Evolutionary conservation across 1,140 invertebrate species (phyloP).

Genomic region (Orius insidiosus): DNA sequence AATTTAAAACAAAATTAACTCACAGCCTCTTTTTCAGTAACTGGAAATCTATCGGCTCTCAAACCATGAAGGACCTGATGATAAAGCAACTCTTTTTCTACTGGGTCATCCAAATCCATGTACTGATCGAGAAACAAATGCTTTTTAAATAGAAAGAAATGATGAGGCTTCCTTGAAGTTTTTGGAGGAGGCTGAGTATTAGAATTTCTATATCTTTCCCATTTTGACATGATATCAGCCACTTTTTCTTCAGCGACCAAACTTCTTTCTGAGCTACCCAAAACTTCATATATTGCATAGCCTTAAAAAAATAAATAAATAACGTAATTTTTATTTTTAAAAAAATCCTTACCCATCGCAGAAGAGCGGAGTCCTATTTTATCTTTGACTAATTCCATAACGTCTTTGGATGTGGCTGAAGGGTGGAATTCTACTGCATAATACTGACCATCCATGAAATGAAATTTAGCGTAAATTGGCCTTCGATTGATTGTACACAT

Average conservation of each 20-base stretch:
- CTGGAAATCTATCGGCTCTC: slow-evolving; percentile 54
- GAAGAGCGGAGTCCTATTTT: slow-evolving; percentile 78
- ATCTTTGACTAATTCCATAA: slow-evolving; percentile 72
- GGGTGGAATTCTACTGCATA: slow-evolving; percentile 90
- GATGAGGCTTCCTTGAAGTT: slow-evolving; percentile 27
- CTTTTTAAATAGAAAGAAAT: slow-evolving; percentile 75
- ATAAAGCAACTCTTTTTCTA: slow-evolving; percentile 91
- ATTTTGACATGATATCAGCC: slow-evolving; percentile 86
- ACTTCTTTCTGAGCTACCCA: slow-evolving; percentile 66
- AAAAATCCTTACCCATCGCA: slow-evolving; percentile 41
- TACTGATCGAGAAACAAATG: slow-evolving; percentile 77
- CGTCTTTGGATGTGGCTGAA: slow-evolving; percentile 77
- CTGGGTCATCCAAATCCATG: slow-evolving; percentile 66
- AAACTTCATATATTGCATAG: slow-evolving; percentile 40
- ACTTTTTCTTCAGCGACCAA: slow-evolving; percentile 72
- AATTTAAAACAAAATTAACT: slow-evolving; percentile 10
- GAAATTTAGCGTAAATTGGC: slow-evolving; percentile 77
- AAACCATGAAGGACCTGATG: slow-evolving; percentile 85
- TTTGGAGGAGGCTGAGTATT: slow-evolving; percentile 27
- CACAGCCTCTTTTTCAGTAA: slow-evolving; percentile 23
- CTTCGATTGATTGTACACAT: slow-evolving; percentile 79
- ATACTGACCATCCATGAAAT: slow-evolving; percentile 88
- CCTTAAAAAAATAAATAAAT: slow-evolving; percentile 24
- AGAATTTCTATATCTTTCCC: slow-evolving; percentile 66
- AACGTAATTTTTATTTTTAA: slow-evolving; percentile 6